A percentile compares a stretch with the other conserved stretches of the same genome.
phyloP scores from a whole-genome alignment of 2,113 vertebrate genomes.

The Callocephalon fimbriatum region DNA sequence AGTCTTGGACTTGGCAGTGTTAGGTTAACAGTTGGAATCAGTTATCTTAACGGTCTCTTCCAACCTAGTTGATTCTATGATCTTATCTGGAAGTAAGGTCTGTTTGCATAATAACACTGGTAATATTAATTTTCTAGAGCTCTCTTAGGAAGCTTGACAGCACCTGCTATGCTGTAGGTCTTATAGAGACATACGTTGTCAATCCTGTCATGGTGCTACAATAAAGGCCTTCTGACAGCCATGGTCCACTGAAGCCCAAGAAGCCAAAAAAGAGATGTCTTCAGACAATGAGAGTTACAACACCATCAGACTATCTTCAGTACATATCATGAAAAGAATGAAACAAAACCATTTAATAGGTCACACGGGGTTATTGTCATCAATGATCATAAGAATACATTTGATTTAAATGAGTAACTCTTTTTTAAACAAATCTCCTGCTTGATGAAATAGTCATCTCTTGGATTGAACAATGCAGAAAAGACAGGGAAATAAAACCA shows the following conservation, averaged over 20 bases:
- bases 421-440: background rate
- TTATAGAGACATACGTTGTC: background rate
- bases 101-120: background rate
- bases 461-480: background rate
- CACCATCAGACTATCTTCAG: background rate
- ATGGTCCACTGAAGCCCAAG: background rate
- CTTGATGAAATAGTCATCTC: background rate
- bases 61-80: background rate
- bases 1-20: background rate
- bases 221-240: background rate
- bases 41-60: background rate
- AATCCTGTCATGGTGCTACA: background rate
- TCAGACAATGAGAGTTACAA: background rate
- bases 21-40: background rate
- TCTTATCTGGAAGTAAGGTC: background rate
- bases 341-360: background rate
- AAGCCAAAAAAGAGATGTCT: background rate
- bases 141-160: background rate
- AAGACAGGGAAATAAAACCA: background rate
- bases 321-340: background rate
- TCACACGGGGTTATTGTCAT: background rate
- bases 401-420: background rate
- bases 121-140: background rate
- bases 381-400: background rate
- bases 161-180: background rate